These are phyloP conservation scores for Chamaea fasciata DNA, from an alignment of 2,113 vertebrate species.

Conservation along the genomic window DNA sequence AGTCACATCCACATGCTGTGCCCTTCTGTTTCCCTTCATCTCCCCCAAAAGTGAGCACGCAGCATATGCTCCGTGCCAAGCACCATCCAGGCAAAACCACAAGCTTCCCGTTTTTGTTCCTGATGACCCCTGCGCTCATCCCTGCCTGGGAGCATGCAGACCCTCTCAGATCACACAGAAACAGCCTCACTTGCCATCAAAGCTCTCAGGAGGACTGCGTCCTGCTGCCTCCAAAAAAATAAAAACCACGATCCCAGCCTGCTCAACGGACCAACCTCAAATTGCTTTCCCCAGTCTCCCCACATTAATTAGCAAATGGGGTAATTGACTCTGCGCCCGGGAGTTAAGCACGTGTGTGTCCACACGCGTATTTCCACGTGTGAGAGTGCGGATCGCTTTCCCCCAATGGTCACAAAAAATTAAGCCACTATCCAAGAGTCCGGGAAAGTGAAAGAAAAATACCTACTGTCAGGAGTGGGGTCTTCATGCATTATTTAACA, in stretches of 20 bases:
- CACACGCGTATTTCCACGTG: rapidly evolving
- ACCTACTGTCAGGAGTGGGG: neutral
- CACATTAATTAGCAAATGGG: neutral
- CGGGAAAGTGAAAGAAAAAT: constrained; percentile 30
- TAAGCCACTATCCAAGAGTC: constrained; percentile 16
- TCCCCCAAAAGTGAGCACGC: neutral
- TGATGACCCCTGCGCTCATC: rapidly evolving
- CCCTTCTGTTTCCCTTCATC: constrained; percentile 51
- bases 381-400: neutral
- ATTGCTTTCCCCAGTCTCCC: neutral
- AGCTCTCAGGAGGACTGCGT: neutral
- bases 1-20: constrained; percentile 49
- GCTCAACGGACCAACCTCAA: neutral
- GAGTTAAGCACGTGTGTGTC: neutral
- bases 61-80: neutral
- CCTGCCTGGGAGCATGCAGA: rapidly evolving
- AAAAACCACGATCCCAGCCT: neutral
- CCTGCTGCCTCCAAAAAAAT: neutral
- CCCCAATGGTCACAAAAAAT: neutral
- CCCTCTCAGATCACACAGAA: neutral
- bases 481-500: constrained; percentile 68
- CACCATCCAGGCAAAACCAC: neutral
- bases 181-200: neutral
- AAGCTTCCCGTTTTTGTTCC: neutral
- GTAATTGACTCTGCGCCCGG: neutral